Base-by-base conservation (phyloP, 2,888 invertebrate species). In the Troides oblongomaculatus region DNA sequence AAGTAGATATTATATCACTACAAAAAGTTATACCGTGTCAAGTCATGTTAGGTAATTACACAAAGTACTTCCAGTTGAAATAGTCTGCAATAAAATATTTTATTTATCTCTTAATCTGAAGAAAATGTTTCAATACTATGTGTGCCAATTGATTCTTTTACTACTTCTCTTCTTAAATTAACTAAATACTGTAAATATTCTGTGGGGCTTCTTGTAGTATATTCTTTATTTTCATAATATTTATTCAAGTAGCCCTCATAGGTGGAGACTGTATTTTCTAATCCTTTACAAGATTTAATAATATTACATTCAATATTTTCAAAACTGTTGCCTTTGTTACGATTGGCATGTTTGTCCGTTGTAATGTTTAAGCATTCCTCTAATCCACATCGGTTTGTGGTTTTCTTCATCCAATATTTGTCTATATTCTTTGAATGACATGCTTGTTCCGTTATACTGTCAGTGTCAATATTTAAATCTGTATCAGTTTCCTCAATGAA, bases 131-230 rank as follows among this genome's bases (percentile, higher is more conserved):
- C 62, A 25, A 66, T 39, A 62, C 65, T 66, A 57, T 58, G 50
- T 59, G 81, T 81, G 39, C 80, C 87, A 60, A 93, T 92, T 73
- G 89, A 88, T 62, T 93, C 86, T 78, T 90, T 91, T 0, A 94
- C 89, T 23, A 94, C 89, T 75, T 94, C 92, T 76, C 89, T 88
- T 74, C 94, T 85, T 82, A 94, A 84, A 68, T 90, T 86, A 17
- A 94, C 93, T 72, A 95, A 86, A 80, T 94, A 93, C 74, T 91
- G 92, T 70, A 94, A 81, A 84, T 94, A 94, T 72, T 93, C 92
- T 68, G 93, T 94, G 1, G 94, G 94, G 12, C 84, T 85, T 25
- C 84, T 78, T n/a, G 68, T 71, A 10, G 66, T n/a, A 53, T 56
- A 36, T 64, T 69, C 65, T 14, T 66, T 68, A 23, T 72, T 73